phyloP scores from a whole-genome alignment of 2,888 invertebrate genomes.

The Nebria brevicollis region DNA sequence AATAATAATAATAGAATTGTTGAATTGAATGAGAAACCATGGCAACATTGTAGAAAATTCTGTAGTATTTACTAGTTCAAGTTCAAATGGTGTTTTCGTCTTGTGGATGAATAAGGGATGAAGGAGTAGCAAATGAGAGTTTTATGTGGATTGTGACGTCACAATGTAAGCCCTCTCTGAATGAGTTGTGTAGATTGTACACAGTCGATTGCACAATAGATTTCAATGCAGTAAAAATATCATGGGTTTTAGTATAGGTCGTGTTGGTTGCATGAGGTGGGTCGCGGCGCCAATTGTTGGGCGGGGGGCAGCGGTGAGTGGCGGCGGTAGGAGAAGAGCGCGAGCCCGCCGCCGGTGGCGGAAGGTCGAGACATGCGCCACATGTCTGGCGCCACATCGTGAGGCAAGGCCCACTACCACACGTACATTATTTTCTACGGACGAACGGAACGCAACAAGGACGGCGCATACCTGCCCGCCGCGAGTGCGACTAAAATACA shows the following conservation, averaged over 20 bases:
- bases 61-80: no score
- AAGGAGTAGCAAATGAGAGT: no score
- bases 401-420: slow-evolving; percentile 31
- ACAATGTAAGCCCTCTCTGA: no score
- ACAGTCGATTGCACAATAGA: not conserved
- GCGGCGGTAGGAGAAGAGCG: slow-evolving; percentile 3
- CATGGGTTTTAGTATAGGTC: not conserved
- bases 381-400: slow-evolving; percentile 44
- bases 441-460: not conserved
- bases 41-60: no score
- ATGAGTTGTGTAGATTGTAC: not conserved
- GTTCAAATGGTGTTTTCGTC: no score
- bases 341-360: slow-evolving; percentile 17
- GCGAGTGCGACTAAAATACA: not conserved
- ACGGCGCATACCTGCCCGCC: not conserved
- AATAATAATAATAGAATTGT: no score
- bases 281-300: slow-evolving; percentile 17
- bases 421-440: slow-evolving; percentile 7
- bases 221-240: not conserved
- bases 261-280: not conserved
- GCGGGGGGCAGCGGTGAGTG: not conserved
- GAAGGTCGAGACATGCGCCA: slow-evolving; percentile 47
- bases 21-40: no score
- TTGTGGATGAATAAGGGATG: no score
- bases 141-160: no score